phyloP scores from a whole-genome alignment of 2,797 vertebrate genomes.

The Australoheros facetus region DNA sequence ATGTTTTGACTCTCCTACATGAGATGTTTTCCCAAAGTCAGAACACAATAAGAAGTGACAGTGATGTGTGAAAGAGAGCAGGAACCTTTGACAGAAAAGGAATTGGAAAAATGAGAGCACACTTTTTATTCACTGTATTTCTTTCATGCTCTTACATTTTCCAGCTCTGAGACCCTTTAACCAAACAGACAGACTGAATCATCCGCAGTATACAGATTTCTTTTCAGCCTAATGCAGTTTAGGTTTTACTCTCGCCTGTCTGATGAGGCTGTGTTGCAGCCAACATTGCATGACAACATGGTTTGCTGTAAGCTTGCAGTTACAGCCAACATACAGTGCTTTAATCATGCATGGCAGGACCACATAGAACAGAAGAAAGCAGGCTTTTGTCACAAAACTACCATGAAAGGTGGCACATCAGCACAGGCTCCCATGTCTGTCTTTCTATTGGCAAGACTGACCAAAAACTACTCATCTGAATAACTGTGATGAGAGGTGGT shows the following conservation, averaged over 20 bases:
- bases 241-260: not conserved
- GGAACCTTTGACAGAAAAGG: not conserved
- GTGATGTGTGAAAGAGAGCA: not conserved
- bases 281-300: not conserved
- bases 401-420: too few relatives aligned
- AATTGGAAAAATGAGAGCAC: not conserved
- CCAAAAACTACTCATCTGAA: too few relatives aligned
- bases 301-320: not conserved
- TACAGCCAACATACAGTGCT: not conserved
- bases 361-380: too few relatives aligned
- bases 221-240: not conserved
- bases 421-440: too few relatives aligned
- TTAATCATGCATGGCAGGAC: not conserved
- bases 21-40: constrained; percentile 6
- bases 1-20: constrained; percentile 44
- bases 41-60: not conserved
- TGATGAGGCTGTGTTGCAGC: not conserved
- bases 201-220: not conserved
- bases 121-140: not conserved
- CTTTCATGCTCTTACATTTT: too few relatives aligned
- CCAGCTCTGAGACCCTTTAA: not conserved
- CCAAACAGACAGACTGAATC: not conserved
- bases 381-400: too few relatives aligned
- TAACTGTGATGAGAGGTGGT: too few relatives aligned
- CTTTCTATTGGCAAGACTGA: too few relatives aligned